Evolutionary conservation across 2,888 invertebrate species (phyloP).

Genomic region (Petrolisthes manimaculis): DNA sequence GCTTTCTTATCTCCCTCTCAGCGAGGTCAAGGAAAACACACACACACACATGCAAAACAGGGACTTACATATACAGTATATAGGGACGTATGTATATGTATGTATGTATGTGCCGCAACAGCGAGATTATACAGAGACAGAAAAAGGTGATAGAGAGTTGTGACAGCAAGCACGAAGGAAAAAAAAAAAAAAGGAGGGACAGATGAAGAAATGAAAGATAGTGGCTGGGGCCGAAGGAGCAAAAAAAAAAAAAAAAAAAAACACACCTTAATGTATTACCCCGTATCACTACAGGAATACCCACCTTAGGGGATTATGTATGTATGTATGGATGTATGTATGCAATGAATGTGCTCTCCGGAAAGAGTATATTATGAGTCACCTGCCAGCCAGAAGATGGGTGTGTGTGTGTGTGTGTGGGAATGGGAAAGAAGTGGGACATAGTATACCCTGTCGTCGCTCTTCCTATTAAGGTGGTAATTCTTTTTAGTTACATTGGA

Average conservation of each 20-base stretch:
- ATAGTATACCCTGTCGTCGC: background rate
- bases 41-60: too few relatives aligned
- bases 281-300: background rate
- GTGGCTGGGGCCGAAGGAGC: too few relatives aligned
- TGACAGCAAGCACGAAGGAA: too few relatives aligned
- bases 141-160: too few relatives aligned
- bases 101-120: too few relatives aligned
- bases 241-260: background rate
- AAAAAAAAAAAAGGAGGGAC: too few relatives aligned
- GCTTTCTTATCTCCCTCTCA: too few relatives aligned
- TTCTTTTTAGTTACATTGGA: background rate
- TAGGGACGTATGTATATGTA: too few relatives aligned
- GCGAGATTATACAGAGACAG: too few relatives aligned
- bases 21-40: too few relatives aligned
- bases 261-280: background rate
- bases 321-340: constrained; percentile 6
- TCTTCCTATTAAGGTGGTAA: background rate
- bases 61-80: too few relatives aligned
- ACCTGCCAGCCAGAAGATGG: background rate
- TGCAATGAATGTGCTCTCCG: constrained; percentile 5
- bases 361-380: background rate
- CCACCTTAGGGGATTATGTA: background rate
- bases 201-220: too few relatives aligned
- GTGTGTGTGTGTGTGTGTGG: constrained; percentile 14
- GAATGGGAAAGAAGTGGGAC: background rate